These are phyloP conservation scores for Ashinkailepas kermadecensis DNA, from an alignment of 2,888 invertebrate species.

Conservation along the genomic window DNA sequence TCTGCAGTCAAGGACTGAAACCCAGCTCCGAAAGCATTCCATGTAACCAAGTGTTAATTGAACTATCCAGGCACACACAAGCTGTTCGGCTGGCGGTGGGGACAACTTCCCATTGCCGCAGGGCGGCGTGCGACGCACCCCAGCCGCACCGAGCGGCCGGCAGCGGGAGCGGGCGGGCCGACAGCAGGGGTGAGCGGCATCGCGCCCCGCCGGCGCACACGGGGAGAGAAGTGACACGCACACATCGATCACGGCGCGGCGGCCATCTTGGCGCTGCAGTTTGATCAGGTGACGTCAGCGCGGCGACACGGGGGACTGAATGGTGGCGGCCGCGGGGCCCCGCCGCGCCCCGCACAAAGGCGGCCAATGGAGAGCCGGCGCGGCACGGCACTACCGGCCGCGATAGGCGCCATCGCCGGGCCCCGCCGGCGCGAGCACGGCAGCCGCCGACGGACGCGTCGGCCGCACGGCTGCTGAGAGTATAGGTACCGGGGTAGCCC, in stretches of 20 bases:
- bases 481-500: too few relatives aligned
- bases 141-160: too few relatives aligned
- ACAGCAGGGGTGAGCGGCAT: not conserved
- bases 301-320: not conserved
- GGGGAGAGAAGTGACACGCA: not conserved
- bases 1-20: too few relatives aligned
- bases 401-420: not conserved
- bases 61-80: too few relatives aligned
- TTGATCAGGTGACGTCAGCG: conserved; percentile 6
- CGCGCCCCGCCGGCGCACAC: not conserved
- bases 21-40: too few relatives aligned
- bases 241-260: not conserved
- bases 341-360: not conserved
- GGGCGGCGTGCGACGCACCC: too few relatives aligned
- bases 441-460: not conserved
- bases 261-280: conserved; percentile 1
- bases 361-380: not conserved
- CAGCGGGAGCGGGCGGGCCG: not conserved
- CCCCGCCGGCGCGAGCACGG: not conserved
- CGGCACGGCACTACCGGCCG: not conserved
- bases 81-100: too few relatives aligned
- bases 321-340: not conserved
- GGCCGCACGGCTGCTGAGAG: not conserved
- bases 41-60: too few relatives aligned
- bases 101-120: too few relatives aligned